phyloP scores from a whole-genome alignment of 2,797 vertebrate genomes.

The Enteromius anoplus region DNA sequence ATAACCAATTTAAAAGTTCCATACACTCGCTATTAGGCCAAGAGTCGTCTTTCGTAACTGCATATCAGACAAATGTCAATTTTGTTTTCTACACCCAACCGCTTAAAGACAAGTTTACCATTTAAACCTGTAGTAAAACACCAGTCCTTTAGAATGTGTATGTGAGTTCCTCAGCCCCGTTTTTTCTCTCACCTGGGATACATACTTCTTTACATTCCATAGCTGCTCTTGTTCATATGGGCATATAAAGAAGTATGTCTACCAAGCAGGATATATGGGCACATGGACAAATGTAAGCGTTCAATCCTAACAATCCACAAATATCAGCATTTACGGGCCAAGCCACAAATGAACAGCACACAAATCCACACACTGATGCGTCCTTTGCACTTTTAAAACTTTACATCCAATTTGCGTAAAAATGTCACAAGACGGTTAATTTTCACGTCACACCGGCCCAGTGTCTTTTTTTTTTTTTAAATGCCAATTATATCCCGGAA shows the following conservation, averaged over 20 bases:
- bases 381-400: conserved; percentile 20
- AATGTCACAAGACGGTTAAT: conserved; percentile 1
- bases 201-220: conserved; percentile 99
- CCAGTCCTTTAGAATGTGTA: neutral
- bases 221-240: conserved; percentile 98
- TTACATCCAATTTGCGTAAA: conserved; percentile 32
- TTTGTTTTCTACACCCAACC: neutral
- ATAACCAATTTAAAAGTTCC: conserved; percentile 22
- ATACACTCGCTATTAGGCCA: neutral
- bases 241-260: conserved; percentile 99
- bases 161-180: conserved; percentile 47
- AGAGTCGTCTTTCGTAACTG: neutral
- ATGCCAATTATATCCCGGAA: neutral
- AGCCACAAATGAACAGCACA: neutral
- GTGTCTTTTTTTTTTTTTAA: neutral
- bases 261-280: conserved; percentile 89
- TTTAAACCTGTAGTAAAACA: conserved; percentile 8
- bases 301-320: neutral
- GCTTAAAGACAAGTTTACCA: neutral
- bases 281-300: conserved; percentile 59
- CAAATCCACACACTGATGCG: neutral
- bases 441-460: too few relatives aligned
- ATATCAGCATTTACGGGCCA: neutral
- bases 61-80: neutral
- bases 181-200: conserved; percentile 84